Base-by-base conservation (phyloP, 30 jellyfish, hydroid and myxozoan genomes). In the Sanderia malayensis region DNA sequence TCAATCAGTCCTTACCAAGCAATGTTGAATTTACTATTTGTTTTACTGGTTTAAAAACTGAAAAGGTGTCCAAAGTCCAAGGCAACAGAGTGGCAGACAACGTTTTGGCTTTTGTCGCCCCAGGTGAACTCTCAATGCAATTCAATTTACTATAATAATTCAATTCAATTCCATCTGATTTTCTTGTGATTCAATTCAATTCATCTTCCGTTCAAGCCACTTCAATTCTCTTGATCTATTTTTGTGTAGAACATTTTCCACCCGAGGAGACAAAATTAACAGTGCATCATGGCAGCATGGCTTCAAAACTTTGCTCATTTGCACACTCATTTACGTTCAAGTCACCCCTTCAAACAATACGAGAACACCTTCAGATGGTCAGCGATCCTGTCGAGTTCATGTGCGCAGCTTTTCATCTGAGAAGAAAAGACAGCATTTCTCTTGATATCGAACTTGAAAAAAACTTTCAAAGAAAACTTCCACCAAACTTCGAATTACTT, bases 331-430 rank as follows among this genome's bases (percentile, higher is more conserved):
- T 79, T 31, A 22, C 60, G 2, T 79, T 79, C 58, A 58, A 28
- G n/a, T 66, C 92, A n/a, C 57, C 32, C 19, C 68, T 79, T 21
- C 63, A 49, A 44, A 47, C 18, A 22, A 24, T 79, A 9, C 49
- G 33, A 41, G 75, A 52, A 2, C 20, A 57, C 6, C 47, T 79
- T 9, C 21, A 34, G 37, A 67, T 29, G 27, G 79, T 67, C 59
- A 32, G 77, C 37, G 92, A 79, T 58, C 92, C 92, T 17, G 49
- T 79, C 19, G 92, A 79, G 46, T 79, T 66, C 30, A 79, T 79
- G 92, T 79, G 92, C 44, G 92, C 92, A 19, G 92, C 92, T 8
- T 49, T 62, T 28, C 82, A 79, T 31, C n/a, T 79, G 28, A 22
- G 47, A 8, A 74, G 34, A n/a, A 67, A 58, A 59, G 37, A 44